A percentile compares a stretch with the other conserved stretches of the same genome.
Evolutionary conservation across 2,797 vertebrate genomes (phyloP).

Genomic region (Scomberomorus guttatus): DNA sequence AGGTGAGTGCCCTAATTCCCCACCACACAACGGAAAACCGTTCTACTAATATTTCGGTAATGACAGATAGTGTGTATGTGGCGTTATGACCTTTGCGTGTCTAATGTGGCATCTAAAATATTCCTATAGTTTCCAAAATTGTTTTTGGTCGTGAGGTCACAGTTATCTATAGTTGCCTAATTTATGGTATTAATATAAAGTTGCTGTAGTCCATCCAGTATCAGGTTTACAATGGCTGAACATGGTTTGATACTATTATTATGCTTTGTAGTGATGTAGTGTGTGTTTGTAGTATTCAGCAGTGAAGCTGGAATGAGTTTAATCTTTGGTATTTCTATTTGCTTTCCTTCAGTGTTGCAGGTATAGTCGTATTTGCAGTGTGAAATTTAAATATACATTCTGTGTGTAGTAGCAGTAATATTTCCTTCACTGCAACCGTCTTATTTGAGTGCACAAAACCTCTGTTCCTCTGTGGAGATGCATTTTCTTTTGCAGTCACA

Average conservation of each 20-base stretch:
- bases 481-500: background rate
- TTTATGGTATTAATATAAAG: slow-evolving; percentile 2
- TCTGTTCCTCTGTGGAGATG: background rate
- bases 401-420: background rate
- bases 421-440: background rate
- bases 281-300: slow-evolving; percentile 1
- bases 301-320: background rate
- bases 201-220: slow-evolving; percentile 2
- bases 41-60: background rate
- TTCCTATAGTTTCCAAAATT: background rate
- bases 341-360: background rate
- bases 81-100: background rate
- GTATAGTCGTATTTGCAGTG: background rate
- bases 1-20: slow-evolving; percentile 84
- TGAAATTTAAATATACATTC: background rate
- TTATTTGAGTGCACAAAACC: background rate
- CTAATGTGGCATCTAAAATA: slow-evolving; percentile 14
- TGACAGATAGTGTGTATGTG: background rate
- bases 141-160: background rate
- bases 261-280: background rate
- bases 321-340: background rate
- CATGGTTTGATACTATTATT: background rate
- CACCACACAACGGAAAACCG: background rate
- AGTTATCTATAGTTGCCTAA: background rate
- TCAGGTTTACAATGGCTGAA: background rate